A percentile compares a stretch with the other conserved stretches of the same genome.
Conservation (phyloP, 1,140 invertebrate genomes). For the Trichonephila inaurata region DNA sequence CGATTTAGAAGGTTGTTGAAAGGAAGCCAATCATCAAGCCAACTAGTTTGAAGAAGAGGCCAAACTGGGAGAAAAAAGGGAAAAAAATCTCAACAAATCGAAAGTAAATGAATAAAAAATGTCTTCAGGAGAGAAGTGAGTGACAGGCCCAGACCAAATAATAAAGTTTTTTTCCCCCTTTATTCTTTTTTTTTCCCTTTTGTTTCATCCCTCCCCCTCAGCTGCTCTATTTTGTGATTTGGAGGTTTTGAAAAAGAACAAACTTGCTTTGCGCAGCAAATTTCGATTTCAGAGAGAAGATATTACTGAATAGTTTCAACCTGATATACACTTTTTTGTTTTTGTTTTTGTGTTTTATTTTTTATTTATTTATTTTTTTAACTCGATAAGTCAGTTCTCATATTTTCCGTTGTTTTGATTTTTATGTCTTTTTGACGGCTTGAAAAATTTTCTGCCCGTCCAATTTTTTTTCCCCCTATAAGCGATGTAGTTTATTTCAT, state of each 20-base stretch:
- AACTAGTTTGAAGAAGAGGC: constrained; percentile 44
- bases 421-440: too few species aligned
- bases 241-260: background rate
- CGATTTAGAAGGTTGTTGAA: constrained; percentile 61
- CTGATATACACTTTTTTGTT: background rate
- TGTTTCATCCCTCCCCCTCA: background rate
- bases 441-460: too few species aligned
- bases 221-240: background rate
- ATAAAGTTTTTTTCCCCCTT: constrained; percentile 62
- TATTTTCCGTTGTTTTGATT: background rate
- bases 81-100: constrained; percentile 45
- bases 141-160: constrained; percentile 64
- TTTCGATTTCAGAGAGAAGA: constrained; percentile 52
- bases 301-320: constrained; percentile 59
- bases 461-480: too few species aligned
- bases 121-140: constrained; percentile 33
- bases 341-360: background rate
- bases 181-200: background rate
- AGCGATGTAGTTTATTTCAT: too few species aligned
- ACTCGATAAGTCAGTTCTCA: background rate
- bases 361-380: background rate
- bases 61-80: background rate
- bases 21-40: constrained; percentile 50
- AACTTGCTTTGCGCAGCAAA: constrained; percentile 37
- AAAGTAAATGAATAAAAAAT: constrained; percentile 70